Conservation (phyloP, 2,113 vertebrate species). For the Ivindomyrus marchei region DNA sequence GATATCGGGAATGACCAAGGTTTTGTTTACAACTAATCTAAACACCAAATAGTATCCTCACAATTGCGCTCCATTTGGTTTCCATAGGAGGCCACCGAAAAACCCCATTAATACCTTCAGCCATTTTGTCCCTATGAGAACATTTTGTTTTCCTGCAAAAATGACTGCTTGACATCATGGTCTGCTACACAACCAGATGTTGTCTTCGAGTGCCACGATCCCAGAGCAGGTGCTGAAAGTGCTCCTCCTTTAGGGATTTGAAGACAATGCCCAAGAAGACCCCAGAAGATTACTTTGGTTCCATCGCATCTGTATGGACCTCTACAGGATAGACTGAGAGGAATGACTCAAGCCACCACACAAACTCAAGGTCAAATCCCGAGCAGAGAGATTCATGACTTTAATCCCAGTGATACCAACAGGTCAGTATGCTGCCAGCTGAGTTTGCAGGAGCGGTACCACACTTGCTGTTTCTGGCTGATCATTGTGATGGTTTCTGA, state of each 20-base stretch:
- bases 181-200: background rate
- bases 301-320: background rate
- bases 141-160: constrained; percentile 24
- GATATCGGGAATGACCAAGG: constrained; percentile 35
- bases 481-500: background rate
- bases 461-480: background rate
- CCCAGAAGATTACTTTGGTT: background rate
- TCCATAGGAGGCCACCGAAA: constrained; percentile 23
- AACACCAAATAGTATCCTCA: constrained; percentile 47
- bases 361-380: background rate
- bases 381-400: background rate
- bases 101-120: background rate
- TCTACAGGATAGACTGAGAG: background rate
- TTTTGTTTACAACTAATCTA: constrained; percentile 43
- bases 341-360: background rate
- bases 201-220: background rate
- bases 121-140: background rate
- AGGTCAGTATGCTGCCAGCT: background rate
- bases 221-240: background rate
- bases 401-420: background rate
- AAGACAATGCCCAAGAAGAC: background rate
- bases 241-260: background rate
- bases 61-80: constrained; percentile 52
- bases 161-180: background rate
- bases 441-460: background rate